phyloP scores from a whole-genome alignment of 2,888 invertebrate species.

The Bruchidius siliquastri region DNA sequence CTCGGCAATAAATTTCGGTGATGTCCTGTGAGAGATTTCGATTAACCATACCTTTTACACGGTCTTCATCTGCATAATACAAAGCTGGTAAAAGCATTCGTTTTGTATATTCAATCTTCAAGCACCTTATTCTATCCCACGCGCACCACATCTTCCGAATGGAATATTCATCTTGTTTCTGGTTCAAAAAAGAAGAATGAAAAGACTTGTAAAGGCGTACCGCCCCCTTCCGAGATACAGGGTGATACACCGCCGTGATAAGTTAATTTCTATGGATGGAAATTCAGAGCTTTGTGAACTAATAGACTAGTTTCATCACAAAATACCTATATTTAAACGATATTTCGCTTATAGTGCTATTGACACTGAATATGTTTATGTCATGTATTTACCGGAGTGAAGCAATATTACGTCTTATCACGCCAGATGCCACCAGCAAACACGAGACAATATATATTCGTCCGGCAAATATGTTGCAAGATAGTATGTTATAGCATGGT shows the following conservation, averaged over 20 bases:
- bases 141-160: background rate
- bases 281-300: too few species aligned
- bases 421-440: too few species aligned
- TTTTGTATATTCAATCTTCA: background rate
- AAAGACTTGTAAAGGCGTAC: background rate
- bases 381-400: too few species aligned
- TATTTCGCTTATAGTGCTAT: too few species aligned
- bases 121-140: background rate
- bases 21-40: background rate
- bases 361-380: too few species aligned
- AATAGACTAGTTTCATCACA: too few species aligned
- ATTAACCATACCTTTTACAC: background rate
- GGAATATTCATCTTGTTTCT: background rate
- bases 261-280: too few species aligned
- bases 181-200: background rate
- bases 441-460: too few species aligned
- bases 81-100: background rate
- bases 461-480: too few species aligned
- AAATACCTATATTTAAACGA: too few species aligned
- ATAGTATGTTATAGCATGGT: too few species aligned
- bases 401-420: too few species aligned
- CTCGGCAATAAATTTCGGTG: background rate
- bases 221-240: background rate
- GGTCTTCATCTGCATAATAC: background rate
- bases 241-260: background rate